phyloP scores from a whole-genome alignment of 2,888 invertebrate species.

The Cataglyphis rosenhaueri region DNA sequence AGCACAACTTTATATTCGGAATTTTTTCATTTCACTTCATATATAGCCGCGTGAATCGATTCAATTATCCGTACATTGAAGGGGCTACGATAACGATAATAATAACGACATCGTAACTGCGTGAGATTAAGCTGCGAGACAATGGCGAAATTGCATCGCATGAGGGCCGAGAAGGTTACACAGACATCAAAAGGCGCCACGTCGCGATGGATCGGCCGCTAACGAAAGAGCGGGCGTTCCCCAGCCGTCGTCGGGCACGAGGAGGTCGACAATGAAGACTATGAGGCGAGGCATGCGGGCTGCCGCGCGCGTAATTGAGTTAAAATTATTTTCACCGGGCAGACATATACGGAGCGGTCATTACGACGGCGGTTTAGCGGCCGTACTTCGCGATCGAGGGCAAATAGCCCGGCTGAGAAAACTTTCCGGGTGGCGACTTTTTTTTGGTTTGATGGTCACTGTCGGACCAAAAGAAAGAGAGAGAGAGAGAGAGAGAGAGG shows the following conservation, averaged over 20 bases:
- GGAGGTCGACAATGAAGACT: constrained; percentile 47
- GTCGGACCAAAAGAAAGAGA: constrained; percentile 56
- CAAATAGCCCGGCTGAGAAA: constrained; percentile 56
- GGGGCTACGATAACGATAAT: not conserved
- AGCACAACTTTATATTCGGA: not conserved
- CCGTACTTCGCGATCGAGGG: constrained; percentile 48
- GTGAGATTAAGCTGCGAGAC: not conserved
- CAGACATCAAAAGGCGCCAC: not conserved
- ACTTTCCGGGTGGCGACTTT: constrained; percentile 79
- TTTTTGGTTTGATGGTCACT: constrained; percentile 79
- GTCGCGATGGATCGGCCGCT: not conserved
- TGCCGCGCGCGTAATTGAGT: constrained; percentile 67
- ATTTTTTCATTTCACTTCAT: not conserved
- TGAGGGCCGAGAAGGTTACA: not conserved
- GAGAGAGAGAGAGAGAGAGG: constrained; percentile 54
- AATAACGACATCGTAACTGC: not conserved
- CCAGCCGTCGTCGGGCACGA: constrained; percentile 28
- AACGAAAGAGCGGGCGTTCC: constrained; percentile 24
- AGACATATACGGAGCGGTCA: constrained; percentile 52
- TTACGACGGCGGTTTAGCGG: constrained; percentile 69
- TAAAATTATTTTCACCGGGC: constrained; percentile 71
- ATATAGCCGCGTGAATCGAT: not conserved
- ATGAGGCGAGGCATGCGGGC: not conserved
- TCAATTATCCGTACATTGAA: not conserved
- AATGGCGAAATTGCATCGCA: constrained; percentile 12